These are phyloP conservation scores for Eurytoma adleriae DNA, from an alignment of 2,888 invertebrate species.

Conservation along the genomic window DNA sequence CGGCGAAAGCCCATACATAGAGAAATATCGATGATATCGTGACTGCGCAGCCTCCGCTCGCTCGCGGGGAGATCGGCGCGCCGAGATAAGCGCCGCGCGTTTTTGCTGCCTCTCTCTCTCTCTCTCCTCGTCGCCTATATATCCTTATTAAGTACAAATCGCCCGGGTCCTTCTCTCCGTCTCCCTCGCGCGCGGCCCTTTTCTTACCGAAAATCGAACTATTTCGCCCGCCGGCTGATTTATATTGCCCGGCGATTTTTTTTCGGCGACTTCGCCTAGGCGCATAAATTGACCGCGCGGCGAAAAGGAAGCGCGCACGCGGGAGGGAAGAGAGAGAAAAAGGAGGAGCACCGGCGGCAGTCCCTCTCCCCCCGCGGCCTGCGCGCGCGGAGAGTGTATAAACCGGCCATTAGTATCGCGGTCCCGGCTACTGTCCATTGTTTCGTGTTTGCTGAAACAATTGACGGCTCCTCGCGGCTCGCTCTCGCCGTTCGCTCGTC, in stretches of 20 bases:
- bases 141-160: conserved; percentile 54
- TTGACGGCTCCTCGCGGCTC: conserved; percentile 71
- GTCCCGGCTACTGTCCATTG: conserved; percentile 64
- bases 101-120: conserved; percentile 43
- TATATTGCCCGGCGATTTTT: not conserved
- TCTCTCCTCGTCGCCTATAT: conserved; percentile 46
- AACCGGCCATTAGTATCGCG: conserved; percentile 74
- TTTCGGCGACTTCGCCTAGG: not conserved
- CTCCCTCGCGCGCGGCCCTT: not conserved
- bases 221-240: not conserved
- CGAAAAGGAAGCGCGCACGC: conserved; percentile 7
- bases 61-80: conserved; percentile 38
- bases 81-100: conserved; percentile 44
- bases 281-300: not conserved
- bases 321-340: not conserved
- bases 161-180: not conserved
- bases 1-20: conserved; percentile 50
- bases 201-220: not conserved
- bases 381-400: conserved; percentile 54
- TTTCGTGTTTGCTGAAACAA: conserved; percentile 72
- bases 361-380: not conserved
- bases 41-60: conserved; percentile 10
- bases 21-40: conserved; percentile 57
- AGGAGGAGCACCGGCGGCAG: not conserved
- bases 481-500: conserved; percentile 65